phyloP scores from a whole-genome alignment of 2,113 vertebrate species.

The Fregetta grallaria region DNA sequence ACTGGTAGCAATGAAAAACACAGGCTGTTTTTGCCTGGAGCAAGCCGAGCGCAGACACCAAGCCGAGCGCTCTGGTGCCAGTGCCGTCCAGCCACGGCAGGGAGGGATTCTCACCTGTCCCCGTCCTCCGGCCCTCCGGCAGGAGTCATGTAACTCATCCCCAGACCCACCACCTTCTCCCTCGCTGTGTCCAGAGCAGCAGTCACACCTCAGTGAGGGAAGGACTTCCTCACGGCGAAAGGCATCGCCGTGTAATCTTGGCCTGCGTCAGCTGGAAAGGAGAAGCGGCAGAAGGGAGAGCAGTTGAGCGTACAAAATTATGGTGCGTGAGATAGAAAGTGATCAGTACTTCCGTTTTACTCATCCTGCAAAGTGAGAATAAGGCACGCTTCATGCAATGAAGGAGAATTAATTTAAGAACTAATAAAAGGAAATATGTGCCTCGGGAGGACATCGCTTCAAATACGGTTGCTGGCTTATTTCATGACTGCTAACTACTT shows the following conservation, averaged over 20 bases:
- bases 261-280: background rate
- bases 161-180: background rate
- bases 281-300: background rate
- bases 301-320: background rate
- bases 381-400: background rate
- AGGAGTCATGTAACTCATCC: background rate
- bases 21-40: background rate
- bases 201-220: background rate
- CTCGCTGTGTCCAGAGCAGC: background rate
- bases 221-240: background rate
- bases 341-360: background rate
- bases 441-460: background rate
- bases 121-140: background rate
- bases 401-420: constrained; percentile 53
- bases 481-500: constrained; percentile 57
- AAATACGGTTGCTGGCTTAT: constrained; percentile 9
- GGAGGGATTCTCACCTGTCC: background rate
- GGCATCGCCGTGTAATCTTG: background rate
- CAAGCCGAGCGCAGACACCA: background rate
- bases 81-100: background rate
- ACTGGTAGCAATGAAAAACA: constrained; percentile 4
- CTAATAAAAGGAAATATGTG: constrained; percentile 46
- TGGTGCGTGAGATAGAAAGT: background rate
- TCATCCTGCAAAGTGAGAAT: constrained; percentile 28
- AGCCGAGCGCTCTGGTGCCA: background rate